Base-by-base conservation (phyloP, 2,888 invertebrate genomes). In the Ormyrus thymus region DNA sequence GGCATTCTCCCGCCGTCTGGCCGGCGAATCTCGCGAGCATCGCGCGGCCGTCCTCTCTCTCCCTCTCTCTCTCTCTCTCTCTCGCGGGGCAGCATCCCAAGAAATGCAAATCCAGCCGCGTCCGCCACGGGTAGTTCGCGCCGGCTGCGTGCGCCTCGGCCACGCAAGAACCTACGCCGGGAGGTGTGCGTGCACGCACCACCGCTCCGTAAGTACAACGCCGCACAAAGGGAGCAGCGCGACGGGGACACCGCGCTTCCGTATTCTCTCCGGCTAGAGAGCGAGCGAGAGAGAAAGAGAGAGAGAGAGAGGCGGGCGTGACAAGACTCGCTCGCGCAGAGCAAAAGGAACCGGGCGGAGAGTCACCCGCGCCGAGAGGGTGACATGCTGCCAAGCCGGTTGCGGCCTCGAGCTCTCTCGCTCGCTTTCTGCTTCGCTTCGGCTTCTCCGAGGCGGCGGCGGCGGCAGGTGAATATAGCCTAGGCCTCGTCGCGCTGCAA, bases 361-460 rank as follows among this genome's bases (percentile, higher is more conserved):
- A 89, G 86, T 89, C 89, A 89, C 89, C 89, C 89, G 89, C 89
- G 87, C 88, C 45, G 58, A 87, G 84, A 88, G 89, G 88, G 87
- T 89, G 89, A 89, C 89, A 89, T 89, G 89, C 89, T 87, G 89
- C 88, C 89, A 85, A 89, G 89, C 89, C 89, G 89, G 89, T 89
- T 89, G 86, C 87, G 83, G 85, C 82, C 81, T 83, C 83, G 82
- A 13, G 45, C 48, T n/a, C 69, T 66, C 59, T 50, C 48, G 53
- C 43, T 64, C 65, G 55, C 43, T 64, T 64, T 64, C 62, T 64
- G 48, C n/a, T 46, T n/a, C 59, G 29, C 46, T 7, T 7, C 48
- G 48, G 15, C 55, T 46, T 72, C 29, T 29, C 29, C 29, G 29
- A 29, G 29, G 29, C 29, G 29, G 78, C 86, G 83, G 82, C 83